Evolutionary conservation across 1,140 invertebrate species (phyloP).

Genomic region (Nylanderia fulva): DNA sequence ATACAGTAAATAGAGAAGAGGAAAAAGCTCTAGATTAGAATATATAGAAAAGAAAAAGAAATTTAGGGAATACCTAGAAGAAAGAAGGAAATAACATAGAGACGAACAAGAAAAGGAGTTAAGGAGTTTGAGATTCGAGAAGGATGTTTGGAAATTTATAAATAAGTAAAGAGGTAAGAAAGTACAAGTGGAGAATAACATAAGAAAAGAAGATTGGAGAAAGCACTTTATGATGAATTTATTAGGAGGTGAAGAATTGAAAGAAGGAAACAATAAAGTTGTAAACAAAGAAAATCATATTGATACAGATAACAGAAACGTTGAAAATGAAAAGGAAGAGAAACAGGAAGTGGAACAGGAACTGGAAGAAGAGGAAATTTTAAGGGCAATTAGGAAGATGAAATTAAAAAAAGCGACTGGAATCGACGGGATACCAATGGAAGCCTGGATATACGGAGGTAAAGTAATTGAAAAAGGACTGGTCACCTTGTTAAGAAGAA

Average conservation of each 20-base stretch:
- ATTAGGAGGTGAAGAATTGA: not conserved
- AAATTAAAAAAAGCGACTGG: constrained; percentile 45
- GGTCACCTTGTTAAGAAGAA: not conserved
- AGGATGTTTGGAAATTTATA: no score
- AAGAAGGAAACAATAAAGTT: no score
- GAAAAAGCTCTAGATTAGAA: no score
- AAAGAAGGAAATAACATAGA: constrained; percentile 10
- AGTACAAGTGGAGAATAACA: not conserved
- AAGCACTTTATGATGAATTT: not conserved
- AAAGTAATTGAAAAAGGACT: not conserved
- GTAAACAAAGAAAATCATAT: no score
- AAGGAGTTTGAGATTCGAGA: not conserved
- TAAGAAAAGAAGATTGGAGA: not conserved
- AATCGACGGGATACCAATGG: constrained; percentile 34
- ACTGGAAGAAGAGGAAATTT: constrained; percentile 16
- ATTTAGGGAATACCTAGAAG: not conserved
- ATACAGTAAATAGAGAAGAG: not conserved
- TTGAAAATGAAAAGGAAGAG: no score
- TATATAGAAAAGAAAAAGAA: not conserved
- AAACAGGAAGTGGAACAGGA: no score
- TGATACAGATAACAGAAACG: no score
- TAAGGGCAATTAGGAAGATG: not conserved
- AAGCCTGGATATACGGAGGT: constrained; percentile 44
- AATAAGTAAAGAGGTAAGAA: not conserved
- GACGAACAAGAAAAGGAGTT: not conserved